Base-by-base conservation (phyloP, 2,888 invertebrate species). In the Altica lythri region DNA sequence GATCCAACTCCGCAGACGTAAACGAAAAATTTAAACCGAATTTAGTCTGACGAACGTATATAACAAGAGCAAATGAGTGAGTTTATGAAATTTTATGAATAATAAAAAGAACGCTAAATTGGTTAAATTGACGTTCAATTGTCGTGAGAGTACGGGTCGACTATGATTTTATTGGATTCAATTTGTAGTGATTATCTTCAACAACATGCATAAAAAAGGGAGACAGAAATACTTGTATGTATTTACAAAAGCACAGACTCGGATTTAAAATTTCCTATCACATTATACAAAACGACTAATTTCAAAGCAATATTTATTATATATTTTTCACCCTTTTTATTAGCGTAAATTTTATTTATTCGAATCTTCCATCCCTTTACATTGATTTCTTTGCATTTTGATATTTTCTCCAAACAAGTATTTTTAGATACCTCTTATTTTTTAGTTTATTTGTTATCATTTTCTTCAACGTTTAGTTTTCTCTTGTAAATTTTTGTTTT, bases 111-210 rank as follows among this genome's bases (percentile, higher is more conserved):
- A 70, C 42, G 29, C 56, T 75, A 76, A 76, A 75, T 75, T 75
- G 75, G 73, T 71, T 75, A 74, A 76, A 76, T 76, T 76, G 75
- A 71, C 70, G 71, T 70, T 74, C 74, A 76, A 76, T 76, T 76
- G 75, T 72, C 76, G 76, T 75, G 76, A 75, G 76, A 76, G 67
- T 67, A 67, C 65, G 65, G 68, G 68, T 64, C 66, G 57, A 60
- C 60, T 61, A 62, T 62, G 69, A 70, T 72, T 72, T 72, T 72
- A 75, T 75, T 75, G 73, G 72, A 67, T 73, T 74, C 74, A 75
- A 75, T 75, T 67, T 74, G 75, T 72, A 71, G 73, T 72, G 73
- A 73, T 73, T 73, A 73, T 71, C 72, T 59, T 61, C 61, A 61
- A 61, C 60, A 53, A 56, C 61, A 50, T 59, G 58, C 58, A 59